Percentiles rank a stretch among this genome's conserved stretches.
Evolutionary conservation across 2,797 vertebrate genomes (phyloP).

Genomic region (Antrozous pallidus): DNA sequence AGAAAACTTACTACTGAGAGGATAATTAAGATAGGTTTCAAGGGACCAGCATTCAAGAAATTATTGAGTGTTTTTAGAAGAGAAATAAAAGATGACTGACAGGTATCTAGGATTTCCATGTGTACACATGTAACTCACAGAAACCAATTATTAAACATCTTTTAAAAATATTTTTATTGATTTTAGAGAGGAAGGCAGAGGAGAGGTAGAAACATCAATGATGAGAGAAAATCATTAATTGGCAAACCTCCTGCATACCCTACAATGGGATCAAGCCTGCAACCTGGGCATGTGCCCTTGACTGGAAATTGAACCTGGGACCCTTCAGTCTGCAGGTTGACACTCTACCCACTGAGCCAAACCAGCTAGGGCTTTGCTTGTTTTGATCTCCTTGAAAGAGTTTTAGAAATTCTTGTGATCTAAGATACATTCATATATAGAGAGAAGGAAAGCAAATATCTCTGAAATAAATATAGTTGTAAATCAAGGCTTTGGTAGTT

Average conservation of each 20-base stretch:
- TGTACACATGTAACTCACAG: neutral
- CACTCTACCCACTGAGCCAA: too few relatives aligned
- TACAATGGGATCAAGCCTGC: too few relatives aligned
- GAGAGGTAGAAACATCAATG: too few relatives aligned
- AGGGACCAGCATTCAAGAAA: conserved; percentile 37
- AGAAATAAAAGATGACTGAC: conserved; percentile 36
- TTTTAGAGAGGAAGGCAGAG: too few relatives aligned
- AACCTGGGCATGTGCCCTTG: too few relatives aligned
- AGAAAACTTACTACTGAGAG: conserved; percentile 35
- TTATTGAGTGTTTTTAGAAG: conserved; percentile 17
- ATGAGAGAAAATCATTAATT: too few relatives aligned
- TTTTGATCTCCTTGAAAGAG: conserved; percentile 29
- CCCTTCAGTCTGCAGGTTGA: too few relatives aligned
- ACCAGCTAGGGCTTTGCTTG: neutral
- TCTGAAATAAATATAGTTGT: conserved; percentile 30
- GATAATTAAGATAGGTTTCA: conserved; percentile 57
- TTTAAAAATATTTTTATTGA: neutral
- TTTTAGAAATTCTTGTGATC: conserved; percentile 23
- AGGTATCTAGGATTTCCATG: conserved; percentile 20
- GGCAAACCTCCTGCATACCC: too few relatives aligned
- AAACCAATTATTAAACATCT: conserved; percentile 13
- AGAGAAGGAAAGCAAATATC: neutral
- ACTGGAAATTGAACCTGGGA: too few relatives aligned
- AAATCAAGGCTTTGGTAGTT: neutral
- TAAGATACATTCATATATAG: neutral